These are phyloP conservation scores for Syrista parreyssii DNA, from an alignment of 2,888 invertebrate species.

Conservation along the genomic window DNA sequence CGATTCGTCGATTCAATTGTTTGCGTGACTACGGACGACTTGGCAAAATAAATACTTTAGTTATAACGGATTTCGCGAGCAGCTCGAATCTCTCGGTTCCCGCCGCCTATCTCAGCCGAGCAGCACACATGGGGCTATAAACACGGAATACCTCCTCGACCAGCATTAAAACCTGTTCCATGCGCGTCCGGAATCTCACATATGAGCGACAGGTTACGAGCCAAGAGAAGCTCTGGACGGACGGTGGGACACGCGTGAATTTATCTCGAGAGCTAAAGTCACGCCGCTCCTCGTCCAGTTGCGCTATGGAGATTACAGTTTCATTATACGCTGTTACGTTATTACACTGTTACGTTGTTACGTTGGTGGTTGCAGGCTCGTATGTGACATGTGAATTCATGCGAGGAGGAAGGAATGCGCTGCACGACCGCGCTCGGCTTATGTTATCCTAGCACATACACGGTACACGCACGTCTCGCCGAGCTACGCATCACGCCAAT, in stretches of 20 bases:
- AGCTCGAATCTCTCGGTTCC: neutral
- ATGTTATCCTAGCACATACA: constrained; percentile 30
- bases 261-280: neutral
- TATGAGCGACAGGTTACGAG: constrained; percentile 46
- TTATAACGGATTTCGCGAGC: neutral
- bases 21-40: neutral
- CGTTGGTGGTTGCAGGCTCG: neutral
- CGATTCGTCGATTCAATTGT: neutral
- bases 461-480: constrained; percentile 27
- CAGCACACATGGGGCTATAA: constrained; percentile 21
- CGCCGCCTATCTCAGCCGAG: neutral
- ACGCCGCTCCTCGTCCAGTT: neutral
- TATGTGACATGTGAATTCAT: constrained; percentile 12
- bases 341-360: neutral
- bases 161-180: constrained; percentile 43
- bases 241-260: neutral
- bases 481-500: constrained; percentile 8
- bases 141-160: constrained; percentile 42
- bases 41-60: too few species aligned
- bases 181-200: constrained; percentile 44
- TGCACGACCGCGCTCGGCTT: constrained; percentile 15
- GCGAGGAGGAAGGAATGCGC: constrained; percentile 18
- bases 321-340: neutral
- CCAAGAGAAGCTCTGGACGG: neutral
- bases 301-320: constrained; percentile 4